Percentiles rank a stretch among this genome's conserved stretches.
phyloP scores from a whole-genome alignment of 2,888 invertebrate genomes.

The Philereme transversata region DNA sequence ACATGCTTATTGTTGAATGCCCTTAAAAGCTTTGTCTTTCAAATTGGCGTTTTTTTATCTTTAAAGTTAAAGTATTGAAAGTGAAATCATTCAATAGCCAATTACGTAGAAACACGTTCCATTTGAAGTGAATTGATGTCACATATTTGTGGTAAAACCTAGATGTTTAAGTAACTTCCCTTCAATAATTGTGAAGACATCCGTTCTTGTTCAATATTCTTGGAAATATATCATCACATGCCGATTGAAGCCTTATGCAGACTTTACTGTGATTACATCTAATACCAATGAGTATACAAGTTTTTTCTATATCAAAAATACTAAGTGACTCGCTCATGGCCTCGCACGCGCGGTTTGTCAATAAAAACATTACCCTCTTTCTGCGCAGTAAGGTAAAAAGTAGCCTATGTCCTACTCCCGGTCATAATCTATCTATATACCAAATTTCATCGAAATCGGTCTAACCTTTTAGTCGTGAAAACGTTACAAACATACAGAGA shows the following conservation, averaged over 20 bases:
- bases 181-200: conserved; percentile 58
- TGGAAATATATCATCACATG: conserved; percentile 27
- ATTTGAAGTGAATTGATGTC: conserved; percentile 40
- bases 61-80: conserved; percentile 24
- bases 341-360: too few relatives aligned
- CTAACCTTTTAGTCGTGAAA: too few relatives aligned
- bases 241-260: conserved; percentile 25
- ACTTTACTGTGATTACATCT: conserved; percentile 13
- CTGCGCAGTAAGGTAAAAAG: too few relatives aligned
- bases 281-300: neutral
- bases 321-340: too few relatives aligned
- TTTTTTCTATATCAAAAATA: neutral
- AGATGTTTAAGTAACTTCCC: conserved; percentile 45
- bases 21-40: conserved; percentile 37
- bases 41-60: conserved; percentile 22
- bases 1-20: conserved; percentile 12
- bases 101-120: conserved; percentile 39
- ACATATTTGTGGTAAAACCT: conserved; percentile 41
- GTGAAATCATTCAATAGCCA: conserved; percentile 34
- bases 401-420: too few relatives aligned
- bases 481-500: too few relatives aligned
- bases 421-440: too few relatives aligned
- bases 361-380: too few relatives aligned
- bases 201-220: conserved; percentile 52
- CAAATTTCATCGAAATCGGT: too few relatives aligned